Conservation (phyloP, 2,888 invertebrate genomes). For the Actias luna region DNA sequence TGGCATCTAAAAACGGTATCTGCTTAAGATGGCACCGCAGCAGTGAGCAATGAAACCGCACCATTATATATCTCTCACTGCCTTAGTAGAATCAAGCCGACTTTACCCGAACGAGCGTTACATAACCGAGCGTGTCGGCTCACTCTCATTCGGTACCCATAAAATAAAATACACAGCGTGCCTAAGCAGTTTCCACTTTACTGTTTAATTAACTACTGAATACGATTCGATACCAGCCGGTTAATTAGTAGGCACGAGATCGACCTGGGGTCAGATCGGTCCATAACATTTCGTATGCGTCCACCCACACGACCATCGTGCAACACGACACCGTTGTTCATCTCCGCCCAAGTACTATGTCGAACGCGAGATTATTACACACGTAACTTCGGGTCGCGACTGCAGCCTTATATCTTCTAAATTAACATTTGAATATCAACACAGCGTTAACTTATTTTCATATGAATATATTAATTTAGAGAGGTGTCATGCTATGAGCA, state of each 20-base stretch:
- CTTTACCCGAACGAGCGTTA: too few relatives aligned
- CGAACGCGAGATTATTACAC: not conserved
- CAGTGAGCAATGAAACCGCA: too few relatives aligned
- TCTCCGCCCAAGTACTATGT: not conserved
- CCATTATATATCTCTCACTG: too few relatives aligned
- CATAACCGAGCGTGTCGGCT: too few relatives aligned
- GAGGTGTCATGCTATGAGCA: not conserved
- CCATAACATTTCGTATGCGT: not conserved
- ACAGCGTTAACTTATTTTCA: not conserved
- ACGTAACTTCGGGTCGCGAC: not conserved
- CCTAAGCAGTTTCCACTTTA: not conserved
- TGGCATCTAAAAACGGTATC: too few relatives aligned
- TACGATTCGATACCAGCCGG: slow-evolving; percentile 9
- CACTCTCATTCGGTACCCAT: too few relatives aligned
- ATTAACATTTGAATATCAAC: not conserved
- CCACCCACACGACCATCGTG: not conserved
- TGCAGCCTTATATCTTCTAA: not conserved
- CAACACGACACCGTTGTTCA: not conserved
- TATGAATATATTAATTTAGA: not conserved
- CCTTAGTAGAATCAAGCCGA: too few relatives aligned
- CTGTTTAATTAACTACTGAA: slow-evolving; percentile 2
- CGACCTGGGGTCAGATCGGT: slow-evolving; percentile 8
- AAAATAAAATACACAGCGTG: too few relatives aligned
- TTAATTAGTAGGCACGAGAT: slow-evolving; percentile 4
- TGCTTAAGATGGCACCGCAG: too few relatives aligned